Percentiles rank a stretch among this genome's conserved stretches.
These are phyloP conservation scores for Xyrichtys novacula DNA, from an alignment of 2,797 vertebrate genomes.

Conservation along the genomic window DNA sequence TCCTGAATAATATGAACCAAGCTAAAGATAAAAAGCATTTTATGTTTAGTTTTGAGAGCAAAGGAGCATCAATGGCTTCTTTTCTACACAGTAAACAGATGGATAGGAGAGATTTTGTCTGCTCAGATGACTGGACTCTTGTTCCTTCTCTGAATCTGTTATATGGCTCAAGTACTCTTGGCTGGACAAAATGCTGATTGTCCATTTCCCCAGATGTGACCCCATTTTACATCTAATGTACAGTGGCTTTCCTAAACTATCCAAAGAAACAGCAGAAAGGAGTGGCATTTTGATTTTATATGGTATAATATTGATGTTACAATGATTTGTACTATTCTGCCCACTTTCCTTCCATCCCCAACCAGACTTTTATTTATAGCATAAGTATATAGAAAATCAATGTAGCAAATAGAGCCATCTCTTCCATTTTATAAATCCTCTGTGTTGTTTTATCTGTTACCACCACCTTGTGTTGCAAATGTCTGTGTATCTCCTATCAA, in stretches of 20 bases:
- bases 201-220: neutral
- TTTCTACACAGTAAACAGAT: too few relatives aligned
- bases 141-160: too few relatives aligned
- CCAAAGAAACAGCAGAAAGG: neutral
- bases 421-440: constrained; percentile 44
- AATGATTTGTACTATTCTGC: neutral
- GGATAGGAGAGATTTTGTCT: too few relatives aligned
- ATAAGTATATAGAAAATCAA: constrained; percentile 57
- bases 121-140: too few relatives aligned
- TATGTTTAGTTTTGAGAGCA: too few relatives aligned
- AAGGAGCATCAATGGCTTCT: too few relatives aligned
- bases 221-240: neutral
- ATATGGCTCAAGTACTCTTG: too few relatives aligned
- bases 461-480: constrained; percentile 47
- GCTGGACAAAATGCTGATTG: neutral
- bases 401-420: constrained; percentile 44
- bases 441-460: constrained; percentile 47
- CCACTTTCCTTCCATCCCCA: constrained; percentile 13
- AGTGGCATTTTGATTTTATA: constrained; percentile 7
- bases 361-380: constrained; percentile 36
- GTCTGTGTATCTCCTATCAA: constrained; percentile 56
- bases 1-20: too few relatives aligned
- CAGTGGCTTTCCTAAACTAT: neutral
- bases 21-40: too few relatives aligned
- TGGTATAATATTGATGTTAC: neutral